Conservation (phyloP, 2,888 invertebrate species). For the Melieria omissa region DNA sequence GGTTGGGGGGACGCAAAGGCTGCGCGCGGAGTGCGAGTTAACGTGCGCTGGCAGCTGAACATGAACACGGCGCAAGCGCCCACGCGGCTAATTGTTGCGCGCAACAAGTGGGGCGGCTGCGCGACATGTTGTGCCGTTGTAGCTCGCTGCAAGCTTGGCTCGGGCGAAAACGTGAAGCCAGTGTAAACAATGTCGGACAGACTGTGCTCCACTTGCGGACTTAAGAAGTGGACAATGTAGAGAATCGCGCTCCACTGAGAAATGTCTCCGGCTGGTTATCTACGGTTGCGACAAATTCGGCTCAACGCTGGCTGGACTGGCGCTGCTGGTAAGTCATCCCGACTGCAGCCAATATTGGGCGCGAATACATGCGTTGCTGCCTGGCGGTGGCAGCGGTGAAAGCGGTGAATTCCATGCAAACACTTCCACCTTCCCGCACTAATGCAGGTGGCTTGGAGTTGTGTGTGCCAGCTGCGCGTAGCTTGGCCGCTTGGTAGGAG, state of each 20-base stretch:
- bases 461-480: slow-evolving; percentile 7
- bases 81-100: slow-evolving; percentile 45
- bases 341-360: too few relatives aligned
- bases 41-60: not conserved
- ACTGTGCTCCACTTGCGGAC: too few relatives aligned
- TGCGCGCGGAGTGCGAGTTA: not conserved
- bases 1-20: not conserved
- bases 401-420: not conserved
- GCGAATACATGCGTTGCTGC: too few relatives aligned
- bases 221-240: too few relatives aligned
- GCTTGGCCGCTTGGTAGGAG: slow-evolving; percentile 27
- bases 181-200: slow-evolving; percentile 2
- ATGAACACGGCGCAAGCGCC: slow-evolving; percentile 38
- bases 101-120: slow-evolving; percentile 36
- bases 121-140: not conserved
- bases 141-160: too few relatives aligned
- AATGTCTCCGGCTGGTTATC: too few relatives aligned
- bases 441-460: not conserved
- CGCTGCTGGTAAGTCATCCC: too few relatives aligned
- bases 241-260: too few relatives aligned
- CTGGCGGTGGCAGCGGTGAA: too few relatives aligned
- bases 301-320: too few relatives aligned
- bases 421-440: slow-evolving; percentile 21
- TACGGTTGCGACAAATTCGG: too few relatives aligned
- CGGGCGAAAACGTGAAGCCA: slow-evolving; percentile 23